Evolutionary conservation across 2,797 vertebrate species (phyloP), one percentile per base, ranked within the genome.

Genomic region (Megalops cyprinoides): DNA sequence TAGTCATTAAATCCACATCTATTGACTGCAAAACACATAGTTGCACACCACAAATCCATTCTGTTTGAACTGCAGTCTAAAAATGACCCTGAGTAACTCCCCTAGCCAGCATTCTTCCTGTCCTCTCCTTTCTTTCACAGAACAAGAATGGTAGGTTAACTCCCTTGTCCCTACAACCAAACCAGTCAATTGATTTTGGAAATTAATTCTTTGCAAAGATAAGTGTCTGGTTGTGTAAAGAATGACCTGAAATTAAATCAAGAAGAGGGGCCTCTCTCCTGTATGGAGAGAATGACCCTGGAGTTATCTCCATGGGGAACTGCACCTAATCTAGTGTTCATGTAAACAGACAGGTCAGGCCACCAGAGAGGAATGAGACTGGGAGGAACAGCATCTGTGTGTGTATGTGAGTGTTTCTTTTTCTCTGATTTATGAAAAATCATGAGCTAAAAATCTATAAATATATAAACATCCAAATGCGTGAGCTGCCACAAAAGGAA

Each of bases 161-260:
- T 65, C 20, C 14, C 34, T 48, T 34, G 31, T 39, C 49, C 65
- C 51, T 53, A 58, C n/a, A 79, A 56, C 37, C 39, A 48, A 69
- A 25, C n/a, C 23, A 12, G n/a, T 28, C 78, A 44, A 58, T 44
- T 58, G 78, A 74, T 79, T 79, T 74, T 46, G 58, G 51, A 65
- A 79, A 79, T 46, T 69, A 48, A 79, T 73, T n/a, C 51, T 67
- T 37, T 44, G 69, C 37, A 55, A 56, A 51, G 67, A 71, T 79
- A 71, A 71, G 28, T 78, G 49, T 49, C 28, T 5, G 46, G 49
- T 48, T 60, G 65, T 46, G 37, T 39, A 74, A 74, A 58, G 78
- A 69, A 79, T 55, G 62, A 44, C 7, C 62, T 53, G 49, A 42
- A 73, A 56, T 56, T 12, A 79, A 20, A 71, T 44, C 28, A 42